phyloP scores from a whole-genome alignment of 1,140 invertebrate genomes.

The Brachionus rubens region DNA sequence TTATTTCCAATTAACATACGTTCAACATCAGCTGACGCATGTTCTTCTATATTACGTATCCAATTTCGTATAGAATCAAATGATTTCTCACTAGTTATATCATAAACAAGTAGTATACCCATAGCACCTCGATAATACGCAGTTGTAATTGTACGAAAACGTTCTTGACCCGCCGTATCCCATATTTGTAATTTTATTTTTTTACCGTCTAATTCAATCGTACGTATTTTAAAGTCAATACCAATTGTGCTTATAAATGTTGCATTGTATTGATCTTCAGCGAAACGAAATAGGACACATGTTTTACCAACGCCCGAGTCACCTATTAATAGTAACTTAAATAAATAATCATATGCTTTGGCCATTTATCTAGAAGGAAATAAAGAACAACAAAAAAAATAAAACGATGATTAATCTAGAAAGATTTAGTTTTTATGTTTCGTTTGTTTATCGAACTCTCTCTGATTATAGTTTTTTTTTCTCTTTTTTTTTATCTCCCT shows the following conservation, averaged over 20 bases:
- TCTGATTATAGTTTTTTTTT: too few species aligned
- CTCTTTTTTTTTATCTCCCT: too few species aligned
- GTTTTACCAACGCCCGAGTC: conserved; percentile 95
- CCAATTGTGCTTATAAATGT: conserved; percentile 97
- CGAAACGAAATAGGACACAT: conserved; percentile 94
- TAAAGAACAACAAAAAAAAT: too few species aligned
- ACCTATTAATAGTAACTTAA: conserved; percentile 93
- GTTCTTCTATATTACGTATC: conserved; percentile 96
- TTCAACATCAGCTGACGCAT: conserved; percentile 98
- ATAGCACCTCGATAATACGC: conserved; percentile 95
- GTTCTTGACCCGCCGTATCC: conserved; percentile 66
- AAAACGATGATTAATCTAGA: too few species aligned
- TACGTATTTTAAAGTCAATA: conserved; percentile 68
- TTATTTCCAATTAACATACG: conserved; percentile 99
- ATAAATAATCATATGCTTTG: conserved; percentile 94
- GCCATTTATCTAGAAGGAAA: conserved; percentile 53
- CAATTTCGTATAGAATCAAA: conserved; percentile 98
- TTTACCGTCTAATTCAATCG: conserved; percentile 64
- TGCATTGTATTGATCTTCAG: conserved; percentile 95
- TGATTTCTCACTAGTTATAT: conserved; percentile 76
- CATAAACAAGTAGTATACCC: conserved; percentile 57
- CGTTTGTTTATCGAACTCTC: too few species aligned
- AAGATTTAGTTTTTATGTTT: too few species aligned
- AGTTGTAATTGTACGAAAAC: conserved; percentile 94
- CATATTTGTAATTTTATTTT: conserved; percentile 65